Base-by-base conservation (phyloP, 2,113 vertebrate species). In the Campylorhamphus procurvoides region DNA sequence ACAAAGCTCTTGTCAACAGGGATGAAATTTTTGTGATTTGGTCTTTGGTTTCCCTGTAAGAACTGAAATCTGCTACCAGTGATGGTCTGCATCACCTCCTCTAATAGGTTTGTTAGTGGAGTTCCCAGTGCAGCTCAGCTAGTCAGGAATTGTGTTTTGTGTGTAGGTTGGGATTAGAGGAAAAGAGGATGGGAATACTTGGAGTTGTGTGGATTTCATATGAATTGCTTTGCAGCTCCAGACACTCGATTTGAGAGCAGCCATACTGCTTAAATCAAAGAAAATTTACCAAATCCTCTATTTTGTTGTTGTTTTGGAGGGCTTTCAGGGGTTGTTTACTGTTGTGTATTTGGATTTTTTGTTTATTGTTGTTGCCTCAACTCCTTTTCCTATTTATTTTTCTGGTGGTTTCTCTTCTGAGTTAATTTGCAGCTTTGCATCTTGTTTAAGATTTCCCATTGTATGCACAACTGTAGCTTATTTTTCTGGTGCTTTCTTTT, bases 41-140 rank as follows among this genome's bases (percentile, higher is more conserved):
- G n/a, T 74, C 18, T 50, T 39, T 59, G 10, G 3, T 55, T 91
- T 90, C 14, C 5, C 7, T 22, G 15, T 53, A 18, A 55, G 15
- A 53, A 44, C 14, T 39, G 31, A 52, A 52, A 92, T 58, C 20
- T 0, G 0, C 17, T 68, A 15, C 25, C 25, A 74, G 4, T 0
- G 1, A 25, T 56, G 35, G 68, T 37, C 49, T 59, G 23, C 20
- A 19, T 50, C 2, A 0, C 9, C 4, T 75, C 15, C 73, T 63
- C 1, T 40, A 0, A 12, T 63, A 4, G 0, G 0, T 42, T 69
- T 77, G 63, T 52, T 25, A 29, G 46, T 10, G 44, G 31, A 24
- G 27, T 19, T 49, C 12, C 23, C 2, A 0, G 18, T 63, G 47
- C 27, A 81, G 49, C 40, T 82, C 52, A 28, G 0, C 12, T 31